A percentile compares a stretch with the other conserved stretches of the same genome.
Conservation (phyloP, 2,797 vertebrate genomes). For the Brachyalestes nurse region DNA sequence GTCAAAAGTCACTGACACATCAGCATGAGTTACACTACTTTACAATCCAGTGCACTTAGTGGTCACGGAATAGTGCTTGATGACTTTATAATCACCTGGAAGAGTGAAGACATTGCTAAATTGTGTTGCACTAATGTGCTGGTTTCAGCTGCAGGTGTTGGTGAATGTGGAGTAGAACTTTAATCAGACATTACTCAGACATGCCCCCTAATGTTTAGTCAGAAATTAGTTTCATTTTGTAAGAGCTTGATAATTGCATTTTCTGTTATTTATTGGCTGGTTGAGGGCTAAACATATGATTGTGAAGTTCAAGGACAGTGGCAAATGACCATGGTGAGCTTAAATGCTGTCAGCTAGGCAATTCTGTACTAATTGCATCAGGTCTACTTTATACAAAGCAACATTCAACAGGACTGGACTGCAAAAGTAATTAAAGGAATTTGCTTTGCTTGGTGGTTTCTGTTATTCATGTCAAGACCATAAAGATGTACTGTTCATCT, state of each 20-base stretch:
- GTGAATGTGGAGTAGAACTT: background rate
- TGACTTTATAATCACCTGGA: background rate
- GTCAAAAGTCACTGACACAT: background rate
- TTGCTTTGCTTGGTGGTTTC: background rate
- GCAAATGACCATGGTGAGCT: background rate
- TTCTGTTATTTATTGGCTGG: background rate
- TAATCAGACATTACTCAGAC: too few relatives aligned
- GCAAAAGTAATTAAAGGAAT: background rate
- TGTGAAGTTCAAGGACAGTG: background rate
- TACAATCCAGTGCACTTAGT: background rate
- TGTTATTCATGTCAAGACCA: constrained; percentile 1
- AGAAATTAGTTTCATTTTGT: too few relatives aligned
- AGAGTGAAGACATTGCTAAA: background rate
- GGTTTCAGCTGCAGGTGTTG: background rate
- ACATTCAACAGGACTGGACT: background rate
- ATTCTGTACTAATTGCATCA: background rate
- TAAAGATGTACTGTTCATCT: background rate
- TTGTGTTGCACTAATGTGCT: background rate
- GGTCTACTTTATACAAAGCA: background rate
- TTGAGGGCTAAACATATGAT: background rate
- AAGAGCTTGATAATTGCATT: too few relatives aligned
- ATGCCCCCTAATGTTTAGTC: too few relatives aligned
- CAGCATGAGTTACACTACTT: background rate
- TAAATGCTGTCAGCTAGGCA: background rate
- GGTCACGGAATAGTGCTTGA: background rate